phyloP scores from a whole-genome alignment of 1,140 invertebrate genomes.

The Thaumetopoea pityocampa region DNA sequence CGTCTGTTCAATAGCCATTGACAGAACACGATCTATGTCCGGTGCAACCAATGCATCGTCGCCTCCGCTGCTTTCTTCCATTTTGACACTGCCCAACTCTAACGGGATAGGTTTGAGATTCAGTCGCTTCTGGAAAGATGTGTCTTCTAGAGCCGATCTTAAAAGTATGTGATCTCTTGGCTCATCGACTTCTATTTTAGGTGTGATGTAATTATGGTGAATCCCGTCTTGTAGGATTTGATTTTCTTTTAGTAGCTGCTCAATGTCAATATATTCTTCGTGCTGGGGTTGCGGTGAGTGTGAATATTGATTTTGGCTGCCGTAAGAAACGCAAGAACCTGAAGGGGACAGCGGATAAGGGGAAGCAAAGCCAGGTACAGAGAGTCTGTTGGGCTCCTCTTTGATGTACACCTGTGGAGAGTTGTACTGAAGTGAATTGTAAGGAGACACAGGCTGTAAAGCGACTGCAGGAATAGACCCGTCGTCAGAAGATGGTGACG shows the following conservation, averaged over 20 bases:
- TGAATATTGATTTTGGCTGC: constrained; percentile 70
- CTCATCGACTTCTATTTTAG: constrained; percentile 67
- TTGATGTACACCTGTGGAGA: constrained; percentile 58
- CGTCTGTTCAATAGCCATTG: constrained; percentile 89
- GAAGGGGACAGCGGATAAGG: constrained; percentile 79
- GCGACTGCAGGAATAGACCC: constrained; percentile 70
- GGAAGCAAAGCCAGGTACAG: constrained; percentile 77
- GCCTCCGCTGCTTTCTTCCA: constrained; percentile 77
- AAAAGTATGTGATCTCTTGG: constrained; percentile 85
- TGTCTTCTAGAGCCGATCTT: constrained; percentile 88
- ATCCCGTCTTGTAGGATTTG: constrained; percentile 70
- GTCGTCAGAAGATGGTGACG: constrained; percentile 72
- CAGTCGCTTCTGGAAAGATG: constrained; percentile 87
- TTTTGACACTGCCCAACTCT: constrained; percentile 72
- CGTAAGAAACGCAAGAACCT: constrained; percentile 75
- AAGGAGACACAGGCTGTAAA: constrained; percentile 67
- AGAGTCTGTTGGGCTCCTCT: constrained; percentile 68
- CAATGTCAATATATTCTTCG: constrained; percentile 74
- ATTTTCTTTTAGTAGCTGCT: constrained; percentile 74
- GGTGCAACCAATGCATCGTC: constrained; percentile 81
- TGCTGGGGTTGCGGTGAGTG: constrained; percentile 76
- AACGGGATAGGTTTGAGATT: constrained; percentile 85
- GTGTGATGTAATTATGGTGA: constrained; percentile 57
- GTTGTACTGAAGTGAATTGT: constrained; percentile 53
- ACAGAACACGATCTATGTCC: constrained; percentile 89